A percentile compares a stretch with the other conserved stretches of the same genome.
Evolutionary conservation across 2,113 vertebrate genomes (phyloP).

Genomic region (Sander vitreus): DNA sequence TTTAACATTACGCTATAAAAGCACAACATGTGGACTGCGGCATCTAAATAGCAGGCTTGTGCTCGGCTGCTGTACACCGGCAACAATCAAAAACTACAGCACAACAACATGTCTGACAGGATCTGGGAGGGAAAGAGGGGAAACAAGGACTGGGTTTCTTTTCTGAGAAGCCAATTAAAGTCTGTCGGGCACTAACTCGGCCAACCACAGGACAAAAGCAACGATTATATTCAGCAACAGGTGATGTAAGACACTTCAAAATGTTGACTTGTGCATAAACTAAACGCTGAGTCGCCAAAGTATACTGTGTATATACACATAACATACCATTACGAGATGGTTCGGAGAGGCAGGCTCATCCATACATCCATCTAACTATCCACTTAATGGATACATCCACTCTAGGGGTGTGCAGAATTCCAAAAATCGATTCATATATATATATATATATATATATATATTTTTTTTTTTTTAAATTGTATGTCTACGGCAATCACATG

Average conservation of each 20-base stretch:
- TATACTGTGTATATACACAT: not conserved
- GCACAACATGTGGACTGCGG: slow-evolving; percentile 20
- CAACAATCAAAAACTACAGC: slow-evolving; percentile 20
- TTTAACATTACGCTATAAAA: slow-evolving; percentile 10
- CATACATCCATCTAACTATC: not conserved
- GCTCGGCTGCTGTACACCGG: slow-evolving; percentile 3
- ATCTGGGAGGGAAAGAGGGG: slow-evolving; percentile 8
- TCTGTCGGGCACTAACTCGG: not conserved
- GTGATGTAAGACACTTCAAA: not conserved
- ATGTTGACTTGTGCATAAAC: not conserved
- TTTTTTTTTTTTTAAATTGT: too few relatives aligned
- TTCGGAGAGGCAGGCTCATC: slow-evolving; percentile 7
- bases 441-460: too few relatives aligned
- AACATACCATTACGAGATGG: not conserved
- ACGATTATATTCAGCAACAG: not conserved
- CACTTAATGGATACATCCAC: slow-evolving; percentile 6
- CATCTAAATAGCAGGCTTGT: slow-evolving; percentile 26
- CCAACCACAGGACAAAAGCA: not conserved
- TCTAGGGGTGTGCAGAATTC: not conserved
- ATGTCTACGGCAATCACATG: too few relatives aligned
- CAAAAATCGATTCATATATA: too few relatives aligned
- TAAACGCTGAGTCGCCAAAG: not conserved
- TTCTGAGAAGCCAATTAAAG: slow-evolving; percentile 6
- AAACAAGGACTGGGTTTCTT: not conserved
- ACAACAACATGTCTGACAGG: slow-evolving; percentile 16